These are phyloP conservation scores for Spialia ferax DNA, from an alignment of 2,888 invertebrate genomes.

Conservation along the genomic window DNA sequence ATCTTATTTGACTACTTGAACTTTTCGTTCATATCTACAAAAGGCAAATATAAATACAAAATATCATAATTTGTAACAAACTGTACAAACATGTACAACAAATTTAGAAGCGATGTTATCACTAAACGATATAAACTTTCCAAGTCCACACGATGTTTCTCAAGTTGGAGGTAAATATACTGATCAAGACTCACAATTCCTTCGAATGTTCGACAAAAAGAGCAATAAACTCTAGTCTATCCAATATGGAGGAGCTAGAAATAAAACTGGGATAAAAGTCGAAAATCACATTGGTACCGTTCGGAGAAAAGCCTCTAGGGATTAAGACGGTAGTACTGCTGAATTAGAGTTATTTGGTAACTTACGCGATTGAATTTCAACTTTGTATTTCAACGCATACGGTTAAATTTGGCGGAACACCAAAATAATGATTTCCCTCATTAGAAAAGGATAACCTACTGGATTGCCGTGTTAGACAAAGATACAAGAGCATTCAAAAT, in stretches of 20 bases:
- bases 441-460: slow-evolving; percentile 31
- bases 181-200: slow-evolving; percentile 44
- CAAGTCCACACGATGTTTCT: slow-evolving; percentile 20
- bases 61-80: background rate
- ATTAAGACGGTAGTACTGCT: slow-evolving; percentile 54
- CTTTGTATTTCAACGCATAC: slow-evolving; percentile 36
- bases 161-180: slow-evolving; percentile 39
- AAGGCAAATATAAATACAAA: background rate
- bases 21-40: too few species aligned
- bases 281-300: slow-evolving; percentile 59
- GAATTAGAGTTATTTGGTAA: slow-evolving; percentile 49
- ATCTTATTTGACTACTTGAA: too few species aligned
- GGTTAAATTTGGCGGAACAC: slow-evolving; percentile 7
- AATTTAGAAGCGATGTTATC: background rate
- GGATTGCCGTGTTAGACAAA: slow-evolving; percentile 17
- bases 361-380: slow-evolving; percentile 45
- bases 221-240: slow-evolving; percentile 54
- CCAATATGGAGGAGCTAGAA: slow-evolving; percentile 54
- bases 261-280: slow-evolving; percentile 58
- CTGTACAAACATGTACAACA: background rate
- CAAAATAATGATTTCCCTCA: slow-evolving; percentile 13
- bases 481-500: slow-evolving; percentile 19
- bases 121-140: slow-evolving; percentile 25
- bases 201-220: slow-evolving; percentile 51
- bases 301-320: slow-evolving; percentile 54